These are phyloP conservation scores for Troides aeacus DNA, from an alignment of 2,888 invertebrate species.

Conservation along the genomic window DNA sequence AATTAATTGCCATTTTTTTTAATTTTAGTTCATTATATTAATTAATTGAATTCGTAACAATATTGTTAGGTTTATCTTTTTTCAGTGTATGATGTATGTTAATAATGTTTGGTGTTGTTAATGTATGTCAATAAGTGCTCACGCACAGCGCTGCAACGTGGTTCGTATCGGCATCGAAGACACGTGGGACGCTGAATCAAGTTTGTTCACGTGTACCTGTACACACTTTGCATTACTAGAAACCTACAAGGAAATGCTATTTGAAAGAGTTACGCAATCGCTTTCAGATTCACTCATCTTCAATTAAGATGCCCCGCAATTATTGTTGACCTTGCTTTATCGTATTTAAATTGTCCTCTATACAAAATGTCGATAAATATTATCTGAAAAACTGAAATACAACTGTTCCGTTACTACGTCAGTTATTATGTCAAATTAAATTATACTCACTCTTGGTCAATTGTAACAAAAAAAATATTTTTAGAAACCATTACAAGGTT, in stretches of 20 bases:
- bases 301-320: not conserved
- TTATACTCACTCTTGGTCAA: not conserved
- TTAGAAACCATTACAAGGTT: constrained; percentile 2
- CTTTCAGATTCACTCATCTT: not conserved
- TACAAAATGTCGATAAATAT: not conserved
- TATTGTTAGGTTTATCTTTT: not conserved
- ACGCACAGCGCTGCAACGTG: constrained; percentile 16
- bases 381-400: not conserved
- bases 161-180: constrained; percentile 19
- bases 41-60: not conserved
- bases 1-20: not conserved
- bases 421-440: not conserved
- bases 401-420: not conserved
- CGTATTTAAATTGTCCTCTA: not conserved
- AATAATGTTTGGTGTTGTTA: not conserved
- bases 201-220: constrained; percentile 21
- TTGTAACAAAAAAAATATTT: not conserved
- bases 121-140: constrained; percentile 6
- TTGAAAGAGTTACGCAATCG: constrained; percentile 15
- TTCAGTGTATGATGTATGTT: not conserved
- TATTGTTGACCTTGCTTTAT: not conserved
- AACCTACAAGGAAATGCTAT: constrained; percentile 16
- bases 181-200: constrained; percentile 17
- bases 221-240: constrained; percentile 17
- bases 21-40: not conserved